Evolutionary conservation across 2,113 vertebrate species (phyloP).

Genomic region (Leptocoma aspasia): DNA sequence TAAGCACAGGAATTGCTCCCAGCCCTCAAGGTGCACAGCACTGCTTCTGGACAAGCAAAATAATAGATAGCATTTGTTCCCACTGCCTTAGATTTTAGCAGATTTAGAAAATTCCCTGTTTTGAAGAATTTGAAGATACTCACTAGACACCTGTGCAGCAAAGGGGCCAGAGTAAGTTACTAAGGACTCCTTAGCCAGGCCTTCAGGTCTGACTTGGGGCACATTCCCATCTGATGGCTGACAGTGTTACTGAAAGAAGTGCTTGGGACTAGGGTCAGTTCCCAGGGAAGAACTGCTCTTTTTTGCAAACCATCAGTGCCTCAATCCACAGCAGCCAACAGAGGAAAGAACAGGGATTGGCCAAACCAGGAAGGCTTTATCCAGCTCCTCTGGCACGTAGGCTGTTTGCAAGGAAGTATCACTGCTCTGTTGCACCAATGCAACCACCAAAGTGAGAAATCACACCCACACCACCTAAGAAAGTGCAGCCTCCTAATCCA

Average conservation of each 20-base stretch:
- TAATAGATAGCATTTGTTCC: fast-evolving
- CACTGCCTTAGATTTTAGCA: background rate
- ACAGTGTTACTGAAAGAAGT: background rate
- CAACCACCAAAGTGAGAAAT: background rate
- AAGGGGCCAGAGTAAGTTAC: background rate
- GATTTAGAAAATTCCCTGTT: background rate
- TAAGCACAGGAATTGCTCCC: background rate
- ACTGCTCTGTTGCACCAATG: background rate
- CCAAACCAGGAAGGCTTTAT: background rate
- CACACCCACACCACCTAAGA: background rate
- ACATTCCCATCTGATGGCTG: background rate
- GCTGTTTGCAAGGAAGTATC: background rate
- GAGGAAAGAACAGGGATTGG: background rate
- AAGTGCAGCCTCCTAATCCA: background rate
- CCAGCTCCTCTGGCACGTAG: background rate
- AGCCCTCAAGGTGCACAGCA: background rate
- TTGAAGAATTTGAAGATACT: background rate
- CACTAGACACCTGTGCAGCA: background rate
- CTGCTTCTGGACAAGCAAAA: background rate
- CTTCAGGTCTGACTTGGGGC: background rate
- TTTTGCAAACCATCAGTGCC: background rate
- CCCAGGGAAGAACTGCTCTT: background rate
- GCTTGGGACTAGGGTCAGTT: background rate
- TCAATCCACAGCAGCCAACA: background rate
- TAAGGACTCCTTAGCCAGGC: background rate